These are phyloP conservation scores for Atrichornis clamosus DNA, from an alignment of 2,113 vertebrate species.

Conservation along the genomic window DNA sequence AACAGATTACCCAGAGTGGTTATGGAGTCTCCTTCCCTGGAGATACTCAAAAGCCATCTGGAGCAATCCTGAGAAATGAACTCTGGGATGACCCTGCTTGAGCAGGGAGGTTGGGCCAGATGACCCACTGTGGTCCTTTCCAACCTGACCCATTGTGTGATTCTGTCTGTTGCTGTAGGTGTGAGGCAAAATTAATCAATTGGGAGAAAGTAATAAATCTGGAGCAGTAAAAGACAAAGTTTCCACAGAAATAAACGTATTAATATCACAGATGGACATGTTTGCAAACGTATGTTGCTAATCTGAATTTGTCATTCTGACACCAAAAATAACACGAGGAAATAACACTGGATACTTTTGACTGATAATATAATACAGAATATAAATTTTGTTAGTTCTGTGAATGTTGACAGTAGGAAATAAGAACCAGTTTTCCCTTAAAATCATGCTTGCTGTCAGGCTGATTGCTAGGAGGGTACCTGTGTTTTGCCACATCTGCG, in stretches of 20 bases:
- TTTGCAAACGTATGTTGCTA: not conserved
- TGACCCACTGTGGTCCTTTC: not conserved
- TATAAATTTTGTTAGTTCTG: not conserved
- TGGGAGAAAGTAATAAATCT: not conserved
- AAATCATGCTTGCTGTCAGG: rapidly evolving
- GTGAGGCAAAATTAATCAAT: not conserved
- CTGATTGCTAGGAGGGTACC: rapidly evolving
- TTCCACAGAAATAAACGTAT: rapidly evolving
- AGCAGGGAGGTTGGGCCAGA: not conserved
- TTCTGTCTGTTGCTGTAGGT: not conserved
- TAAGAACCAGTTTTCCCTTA: not conserved
- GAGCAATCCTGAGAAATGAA: not conserved
- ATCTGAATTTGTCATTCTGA: not conserved
- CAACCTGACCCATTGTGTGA: not conserved
- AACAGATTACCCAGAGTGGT: not conserved
- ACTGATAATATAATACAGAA: rapidly evolving
- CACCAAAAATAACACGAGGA: not conserved
- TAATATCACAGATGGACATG: not conserved
- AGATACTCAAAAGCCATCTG: not conserved
- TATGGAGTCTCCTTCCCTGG: not conserved
- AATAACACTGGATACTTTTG: rapidly evolving
- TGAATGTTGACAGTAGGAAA: not conserved
- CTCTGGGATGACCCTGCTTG: not conserved
- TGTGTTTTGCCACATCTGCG: rapidly evolving
- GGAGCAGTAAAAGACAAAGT: not conserved